These are phyloP conservation scores for Notodonta ziczac DNA, from an alignment of 2,888 invertebrate genomes.

Conservation along the genomic window DNA sequence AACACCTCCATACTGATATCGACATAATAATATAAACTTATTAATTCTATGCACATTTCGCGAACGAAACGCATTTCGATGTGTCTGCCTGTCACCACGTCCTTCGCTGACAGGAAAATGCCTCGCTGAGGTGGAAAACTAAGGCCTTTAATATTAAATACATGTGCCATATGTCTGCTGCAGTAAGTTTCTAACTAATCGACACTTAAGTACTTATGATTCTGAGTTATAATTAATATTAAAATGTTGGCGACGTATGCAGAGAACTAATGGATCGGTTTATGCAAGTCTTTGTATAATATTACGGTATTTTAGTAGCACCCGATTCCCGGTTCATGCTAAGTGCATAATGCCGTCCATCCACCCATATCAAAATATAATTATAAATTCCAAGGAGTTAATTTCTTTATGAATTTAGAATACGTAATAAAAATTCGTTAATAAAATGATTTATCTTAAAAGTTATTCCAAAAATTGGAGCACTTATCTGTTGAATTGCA, in stretches of 20 bases:
- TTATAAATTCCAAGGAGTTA: too few relatives aligned
- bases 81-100: constrained; percentile 58
- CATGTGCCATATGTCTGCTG: constrained; percentile 44
- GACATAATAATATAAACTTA: constrained; percentile 54
- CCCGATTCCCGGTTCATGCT: neutral
- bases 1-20: constrained; percentile 40
- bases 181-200: constrained; percentile 38
- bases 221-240: constrained; percentile 47
- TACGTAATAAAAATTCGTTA: neutral
- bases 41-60: constrained; percentile 57
- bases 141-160: constrained; percentile 63
- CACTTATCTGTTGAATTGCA: neutral
- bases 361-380: neutral
- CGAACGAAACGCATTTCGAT: constrained; percentile 60
- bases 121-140: constrained; percentile 66
- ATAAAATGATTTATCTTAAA: neutral
- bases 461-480: too few relatives aligned
- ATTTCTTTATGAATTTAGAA: neutral
- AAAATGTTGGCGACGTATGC: constrained; percentile 39
- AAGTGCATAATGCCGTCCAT: neutral
- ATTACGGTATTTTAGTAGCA: neutral
- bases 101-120: constrained; percentile 75
- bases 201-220: constrained; percentile 37
- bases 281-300: constrained; percentile 6
- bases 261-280: constrained; percentile 24